Evolutionary conservation across 2,888 invertebrate genomes (phyloP).

Genomic region (Lycaena phlaeas): DNA sequence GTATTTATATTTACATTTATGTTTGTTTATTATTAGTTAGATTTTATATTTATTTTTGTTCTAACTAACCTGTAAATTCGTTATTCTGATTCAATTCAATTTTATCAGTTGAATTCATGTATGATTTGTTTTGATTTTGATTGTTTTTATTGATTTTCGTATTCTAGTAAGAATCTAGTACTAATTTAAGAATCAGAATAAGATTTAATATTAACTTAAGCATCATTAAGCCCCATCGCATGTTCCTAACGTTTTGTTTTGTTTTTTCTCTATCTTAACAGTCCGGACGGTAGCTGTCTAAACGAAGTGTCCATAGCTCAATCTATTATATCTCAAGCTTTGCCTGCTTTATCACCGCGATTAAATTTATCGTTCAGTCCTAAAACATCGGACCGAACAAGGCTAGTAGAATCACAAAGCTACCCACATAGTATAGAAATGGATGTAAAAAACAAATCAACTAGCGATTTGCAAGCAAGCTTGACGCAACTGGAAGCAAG

Average conservation of each 20-base stretch:
- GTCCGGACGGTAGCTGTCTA: conserved; percentile 69
- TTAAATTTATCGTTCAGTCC: conserved; percentile 57
- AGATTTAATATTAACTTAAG: conserved; percentile 14
- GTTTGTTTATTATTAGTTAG: conserved; percentile 13
- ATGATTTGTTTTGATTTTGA: too few relatives aligned
- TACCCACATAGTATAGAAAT: conserved; percentile 45
- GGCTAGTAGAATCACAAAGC: conserved; percentile 49
- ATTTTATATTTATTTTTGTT: conserved; percentile 12
- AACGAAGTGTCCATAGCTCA: conserved; percentile 69
- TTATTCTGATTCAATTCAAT: background rate
- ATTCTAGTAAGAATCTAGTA: too few relatives aligned
- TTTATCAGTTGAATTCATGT: too few relatives aligned
- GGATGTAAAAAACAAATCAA: conserved; percentile 40
- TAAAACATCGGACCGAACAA: conserved; percentile 59
- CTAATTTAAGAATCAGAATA: conserved; percentile 13
- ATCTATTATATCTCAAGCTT: conserved; percentile 70
- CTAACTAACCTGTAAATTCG: background rate
- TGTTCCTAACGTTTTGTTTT: conserved; percentile 30
- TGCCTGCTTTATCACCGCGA: conserved; percentile 62
- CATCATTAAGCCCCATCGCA: conserved; percentile 24
- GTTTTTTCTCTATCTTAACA: conserved; percentile 34
- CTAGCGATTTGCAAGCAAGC: conserved; percentile 37
- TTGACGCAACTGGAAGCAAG: conserved; percentile 41
- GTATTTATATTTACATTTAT: conserved; percentile 15
- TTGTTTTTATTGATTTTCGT: too few relatives aligned